Evolutionary conservation across 2,113 vertebrate genomes (phyloP).

Genomic region (Stegastes partitus): DNA sequence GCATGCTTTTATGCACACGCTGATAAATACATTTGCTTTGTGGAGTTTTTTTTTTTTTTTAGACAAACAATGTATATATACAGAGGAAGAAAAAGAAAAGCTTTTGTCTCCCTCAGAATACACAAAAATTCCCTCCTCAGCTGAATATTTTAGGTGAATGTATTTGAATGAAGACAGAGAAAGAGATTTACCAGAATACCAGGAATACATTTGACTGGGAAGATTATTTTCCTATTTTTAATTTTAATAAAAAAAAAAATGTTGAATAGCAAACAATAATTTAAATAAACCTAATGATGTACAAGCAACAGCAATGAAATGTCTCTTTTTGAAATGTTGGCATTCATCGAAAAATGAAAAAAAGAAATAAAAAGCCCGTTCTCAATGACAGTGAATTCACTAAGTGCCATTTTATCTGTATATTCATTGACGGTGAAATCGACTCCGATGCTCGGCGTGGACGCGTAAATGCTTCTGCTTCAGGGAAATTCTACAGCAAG

Average conservation of each 20-base stretch:
- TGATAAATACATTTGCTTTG: slow-evolving; percentile 61
- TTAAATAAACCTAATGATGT: not conserved
- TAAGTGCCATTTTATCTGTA: slow-evolving; percentile 20
- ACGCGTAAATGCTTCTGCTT: slow-evolving; percentile 63
- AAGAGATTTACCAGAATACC: slow-evolving; percentile 1
- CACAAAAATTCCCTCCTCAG: not conserved
- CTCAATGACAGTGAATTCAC: slow-evolving; percentile 2
- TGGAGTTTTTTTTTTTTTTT: slow-evolving; percentile 38
- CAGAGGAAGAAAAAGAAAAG: not conserved
- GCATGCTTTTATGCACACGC: slow-evolving; percentile 31
- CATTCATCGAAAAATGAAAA: not conserved
- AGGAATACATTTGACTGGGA: not conserved
- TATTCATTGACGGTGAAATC: slow-evolving; percentile 49
- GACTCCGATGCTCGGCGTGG: slow-evolving; percentile 53
- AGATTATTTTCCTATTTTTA: not conserved
- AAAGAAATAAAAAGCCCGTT: not conserved
- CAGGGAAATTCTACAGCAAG: slow-evolving; percentile 70
- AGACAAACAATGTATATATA: slow-evolving; percentile 29
- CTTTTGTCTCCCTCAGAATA: slow-evolving; percentile 25
- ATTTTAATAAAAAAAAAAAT: not conserved
- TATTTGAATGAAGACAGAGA: not conserved
- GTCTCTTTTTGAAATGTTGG: not conserved
- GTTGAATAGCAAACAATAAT: no score
- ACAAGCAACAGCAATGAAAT: not conserved
- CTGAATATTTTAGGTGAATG: slow-evolving; percentile 1